Percentiles rank a stretch among this genome's conserved stretches.
phyloP scores from a whole-genome alignment of 2,888 invertebrate genomes.

The Chymomyza amoena region DNA sequence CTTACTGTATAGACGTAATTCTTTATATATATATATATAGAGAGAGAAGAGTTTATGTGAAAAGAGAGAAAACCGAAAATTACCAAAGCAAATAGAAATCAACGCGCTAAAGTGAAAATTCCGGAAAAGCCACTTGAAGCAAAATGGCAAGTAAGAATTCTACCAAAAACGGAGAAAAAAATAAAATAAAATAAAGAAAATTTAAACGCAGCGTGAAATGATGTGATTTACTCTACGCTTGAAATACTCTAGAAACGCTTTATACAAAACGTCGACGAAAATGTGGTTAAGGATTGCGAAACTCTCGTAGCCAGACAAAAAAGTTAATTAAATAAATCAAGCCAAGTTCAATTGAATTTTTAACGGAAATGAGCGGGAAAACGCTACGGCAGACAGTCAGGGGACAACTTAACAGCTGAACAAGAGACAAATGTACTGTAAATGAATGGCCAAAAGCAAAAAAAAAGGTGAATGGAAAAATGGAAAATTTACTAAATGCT shows the following conservation, averaged over 20 bases:
- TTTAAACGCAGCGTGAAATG: background rate
- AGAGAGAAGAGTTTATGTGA: background rate
- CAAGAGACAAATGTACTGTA: slow-evolving; percentile 62
- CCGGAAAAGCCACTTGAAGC: background rate
- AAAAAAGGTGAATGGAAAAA: background rate
- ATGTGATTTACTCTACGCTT: background rate
- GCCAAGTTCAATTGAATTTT: slow-evolving; percentile 71
- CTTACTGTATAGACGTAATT: background rate
- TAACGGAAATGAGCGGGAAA: slow-evolving; percentile 69
- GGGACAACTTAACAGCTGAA: slow-evolving; percentile 12
- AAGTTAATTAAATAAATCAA: slow-evolving; percentile 72
- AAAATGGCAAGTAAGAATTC: background rate
- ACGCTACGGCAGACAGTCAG: slow-evolving; percentile 30
- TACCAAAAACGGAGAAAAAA: too few species aligned
- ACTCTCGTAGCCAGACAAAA: slow-evolving; percentile 37
- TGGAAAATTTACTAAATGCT: background rate
- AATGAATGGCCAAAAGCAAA: slow-evolving; percentile 20
- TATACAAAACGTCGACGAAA: background rate
- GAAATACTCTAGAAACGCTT: background rate
- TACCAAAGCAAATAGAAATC: slow-evolving; percentile 33
- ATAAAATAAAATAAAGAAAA: background rate
- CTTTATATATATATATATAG: background rate
- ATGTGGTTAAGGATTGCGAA: slow-evolving; percentile 12
- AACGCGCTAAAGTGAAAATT: background rate
- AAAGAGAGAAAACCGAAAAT: slow-evolving; percentile 28